phyloP scores from a whole-genome alignment of 2,797 vertebrate species.

The Kryptopterus vitreolus region DNA sequence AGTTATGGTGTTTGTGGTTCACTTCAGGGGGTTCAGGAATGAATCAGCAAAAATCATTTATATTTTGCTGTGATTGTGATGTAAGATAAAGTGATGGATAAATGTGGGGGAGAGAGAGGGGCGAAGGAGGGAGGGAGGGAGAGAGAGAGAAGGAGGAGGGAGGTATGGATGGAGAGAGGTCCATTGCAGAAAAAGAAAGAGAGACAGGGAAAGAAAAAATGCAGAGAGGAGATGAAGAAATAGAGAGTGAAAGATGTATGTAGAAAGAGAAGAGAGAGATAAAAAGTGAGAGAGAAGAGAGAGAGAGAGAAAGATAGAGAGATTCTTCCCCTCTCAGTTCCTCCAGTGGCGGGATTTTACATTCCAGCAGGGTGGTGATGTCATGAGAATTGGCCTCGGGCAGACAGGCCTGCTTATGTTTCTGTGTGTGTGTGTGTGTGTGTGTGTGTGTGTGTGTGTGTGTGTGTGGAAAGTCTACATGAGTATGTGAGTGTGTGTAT shows the following conservation, averaged over 20 bases:
- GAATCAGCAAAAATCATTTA: too few relatives aligned
- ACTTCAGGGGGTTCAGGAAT: too few relatives aligned
- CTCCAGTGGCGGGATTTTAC: slow-evolving; percentile 69
- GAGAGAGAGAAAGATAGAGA: slow-evolving; percentile 18
- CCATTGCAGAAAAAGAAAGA: too few relatives aligned
- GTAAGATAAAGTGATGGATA: too few relatives aligned
- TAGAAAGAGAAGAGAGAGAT: not conserved
- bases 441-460: slow-evolving; percentile 54
- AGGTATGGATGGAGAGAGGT: too few relatives aligned
- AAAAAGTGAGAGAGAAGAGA: not conserved
- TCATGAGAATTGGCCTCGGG: slow-evolving; percentile 80
- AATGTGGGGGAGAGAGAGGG: too few relatives aligned
- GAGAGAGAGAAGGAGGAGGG: too few relatives aligned
- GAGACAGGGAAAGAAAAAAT: too few relatives aligned
- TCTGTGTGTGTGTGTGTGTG: slow-evolving; percentile 61
- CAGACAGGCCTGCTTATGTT: slow-evolving; percentile 83
- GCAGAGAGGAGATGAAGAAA: not conserved
- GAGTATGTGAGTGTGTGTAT: slow-evolving; percentile 50
- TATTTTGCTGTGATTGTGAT: too few relatives aligned
- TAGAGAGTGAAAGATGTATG: not conserved
- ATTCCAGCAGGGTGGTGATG: slow-evolving; percentile 83
- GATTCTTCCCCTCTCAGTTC: slow-evolving; percentile 58
- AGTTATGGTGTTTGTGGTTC: too few relatives aligned
- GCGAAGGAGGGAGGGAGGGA: too few relatives aligned
- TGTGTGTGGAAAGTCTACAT: slow-evolving; percentile 51